Percentiles rank a stretch among this genome's conserved stretches.
These are phyloP conservation scores for Phalanger gymnotis DNA, from an alignment of 2,797 vertebrate genomes.

Conservation along the genomic window DNA sequence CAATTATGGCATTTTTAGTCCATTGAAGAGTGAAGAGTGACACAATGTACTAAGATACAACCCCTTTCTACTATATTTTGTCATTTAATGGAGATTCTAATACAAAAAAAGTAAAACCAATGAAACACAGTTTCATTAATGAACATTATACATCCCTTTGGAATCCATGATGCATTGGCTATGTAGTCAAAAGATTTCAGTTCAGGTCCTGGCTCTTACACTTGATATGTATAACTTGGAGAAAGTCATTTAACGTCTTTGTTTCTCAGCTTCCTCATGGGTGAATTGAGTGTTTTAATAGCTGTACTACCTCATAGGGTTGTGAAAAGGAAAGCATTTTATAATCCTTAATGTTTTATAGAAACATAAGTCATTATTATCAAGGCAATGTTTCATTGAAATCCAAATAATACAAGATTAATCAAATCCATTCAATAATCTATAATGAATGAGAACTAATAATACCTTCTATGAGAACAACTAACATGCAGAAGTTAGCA, in stretches of 20 bases:
- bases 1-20: constrained; percentile 32
- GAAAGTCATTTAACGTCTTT: background rate
- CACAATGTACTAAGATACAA: background rate
- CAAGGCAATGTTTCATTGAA: background rate
- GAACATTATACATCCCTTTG: background rate
- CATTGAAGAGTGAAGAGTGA: constrained; percentile 59
- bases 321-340: background rate
- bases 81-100: background rate
- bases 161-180: background rate
- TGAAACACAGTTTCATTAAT: background rate
- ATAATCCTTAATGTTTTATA: background rate
- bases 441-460: background rate
- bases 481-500: background rate
- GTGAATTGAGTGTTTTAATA: background rate
- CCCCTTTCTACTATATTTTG: background rate
- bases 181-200: background rate
- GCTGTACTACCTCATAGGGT: background rate
- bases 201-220: background rate
- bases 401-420: constrained; percentile 5
- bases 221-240: background rate
- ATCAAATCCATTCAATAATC: constrained; percentile 21
- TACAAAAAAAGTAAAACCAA: background rate
- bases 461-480: background rate
- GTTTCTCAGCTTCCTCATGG: background rate
- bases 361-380: background rate